phyloP scores from a whole-genome alignment of 2,797 vertebrate species.

The Miichthys miiuy region DNA sequence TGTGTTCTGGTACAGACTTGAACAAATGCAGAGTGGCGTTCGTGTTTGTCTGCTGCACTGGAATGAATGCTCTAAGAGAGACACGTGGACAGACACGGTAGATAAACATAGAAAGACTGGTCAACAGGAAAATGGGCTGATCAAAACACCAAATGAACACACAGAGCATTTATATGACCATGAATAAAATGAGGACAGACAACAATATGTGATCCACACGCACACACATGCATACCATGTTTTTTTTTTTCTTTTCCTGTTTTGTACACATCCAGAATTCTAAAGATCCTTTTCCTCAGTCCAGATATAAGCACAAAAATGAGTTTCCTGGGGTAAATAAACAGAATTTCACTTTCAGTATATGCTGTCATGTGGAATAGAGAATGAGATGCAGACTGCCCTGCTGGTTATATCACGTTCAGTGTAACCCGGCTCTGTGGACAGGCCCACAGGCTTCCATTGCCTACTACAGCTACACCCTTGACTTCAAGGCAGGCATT shows the following conservation, averaged over 20 bases:
- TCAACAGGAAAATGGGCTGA: conserved; percentile 37
- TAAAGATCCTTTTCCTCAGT: conserved; percentile 4
- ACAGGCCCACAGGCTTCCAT: conserved; percentile 77
- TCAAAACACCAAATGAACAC: conserved; percentile 25
- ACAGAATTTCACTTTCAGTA: conserved; percentile 63
- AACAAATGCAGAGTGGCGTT: conserved; percentile 52
- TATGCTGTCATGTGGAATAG: conserved; percentile 75
- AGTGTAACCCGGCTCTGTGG: conserved; percentile 67
- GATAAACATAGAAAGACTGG: conserved; percentile 33
- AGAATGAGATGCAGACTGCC: conserved; percentile 71
- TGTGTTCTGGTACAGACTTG: conserved; percentile 59
- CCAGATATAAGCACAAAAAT: conserved; percentile 38
- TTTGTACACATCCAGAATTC: conserved; percentile 8
- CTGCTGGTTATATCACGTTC: conserved; percentile 74
- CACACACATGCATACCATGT: too few species aligned
- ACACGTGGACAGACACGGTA: conserved; percentile 45
- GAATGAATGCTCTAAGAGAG: conserved; percentile 35
- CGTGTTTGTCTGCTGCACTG: conserved; percentile 62
- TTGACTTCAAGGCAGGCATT: conserved; percentile 80
- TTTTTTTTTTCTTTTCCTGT: conserved; percentile 4
- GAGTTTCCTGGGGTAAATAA: conserved; percentile 64
- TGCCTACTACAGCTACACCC: conserved; percentile 72
- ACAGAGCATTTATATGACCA: conserved; percentile 8
- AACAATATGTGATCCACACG: conserved; percentile 6
- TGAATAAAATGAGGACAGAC: conserved; percentile 7